Evolutionary conservation across 2,797 vertebrate genomes (phyloP), one percentile per base, ranked within the genome.

Genomic region (Pygocentrus nattereri): DNA sequence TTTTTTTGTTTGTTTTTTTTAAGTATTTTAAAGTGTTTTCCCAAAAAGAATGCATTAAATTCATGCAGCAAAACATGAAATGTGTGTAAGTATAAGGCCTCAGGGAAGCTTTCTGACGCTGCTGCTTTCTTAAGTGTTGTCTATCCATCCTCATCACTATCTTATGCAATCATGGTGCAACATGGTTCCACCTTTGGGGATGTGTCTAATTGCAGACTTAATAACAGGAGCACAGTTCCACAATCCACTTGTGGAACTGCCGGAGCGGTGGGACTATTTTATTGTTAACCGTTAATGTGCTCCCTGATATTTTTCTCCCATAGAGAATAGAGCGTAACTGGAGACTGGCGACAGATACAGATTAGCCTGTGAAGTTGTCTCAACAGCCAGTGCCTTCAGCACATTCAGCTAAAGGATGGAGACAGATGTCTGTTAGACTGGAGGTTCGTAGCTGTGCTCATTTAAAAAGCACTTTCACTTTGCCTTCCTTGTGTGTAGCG

Each of bases 181-280:
- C 82, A 70, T 78, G n/a, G 81, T 80, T 85, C 86, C 89, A 91
- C 90, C 83, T 87, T 88, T 79, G 91, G 92, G 89, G 93, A 88
- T 64, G 82, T 83, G 86, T 92, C 90, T 93, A 93, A 94, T 93
- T 93, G 92, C 91, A 88, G 88, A 89, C 87, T 92, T 93, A 93
- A 92, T 92, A 93, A 92, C 88, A 87, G 84, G 73, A 85, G 81
- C 41, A 67, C 84, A 90, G 89, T 88, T 88, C 86, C 88, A 88
- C 87, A 88, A 83, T 86, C 73, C 77, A 85, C 85, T 91, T 88
- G 61, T n/a, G 83, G 54, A 77, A 64, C 67, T 75, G 56, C 86
- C 74, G 67, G 85, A 80, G 87, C 68, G 0, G 62, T 71, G 88
- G 88, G 88, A 87, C 82, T 80, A 82, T 82, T 92, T 90, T 88